Evolutionary conservation across 2,113 vertebrate genomes (phyloP).

Genomic region (Rhinichthys klamathensis): DNA sequence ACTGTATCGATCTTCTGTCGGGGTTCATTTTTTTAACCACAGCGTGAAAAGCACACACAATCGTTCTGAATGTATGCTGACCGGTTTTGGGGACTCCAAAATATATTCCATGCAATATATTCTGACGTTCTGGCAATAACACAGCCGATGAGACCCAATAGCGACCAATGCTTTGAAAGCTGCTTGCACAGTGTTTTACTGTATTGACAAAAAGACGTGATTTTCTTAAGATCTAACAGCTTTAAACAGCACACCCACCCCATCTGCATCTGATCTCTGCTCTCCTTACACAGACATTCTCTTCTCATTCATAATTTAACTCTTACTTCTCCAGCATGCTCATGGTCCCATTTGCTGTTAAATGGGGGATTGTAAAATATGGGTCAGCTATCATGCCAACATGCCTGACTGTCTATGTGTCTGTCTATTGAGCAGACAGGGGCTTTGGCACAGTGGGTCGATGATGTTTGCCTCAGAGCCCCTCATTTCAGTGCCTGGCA

Average conservation of each 20-base stretch:
- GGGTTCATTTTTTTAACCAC: slow-evolving; percentile 15
- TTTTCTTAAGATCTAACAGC: not conserved
- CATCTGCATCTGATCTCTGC: not conserved
- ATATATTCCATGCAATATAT: not conserved
- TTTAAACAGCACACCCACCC: too few species aligned
- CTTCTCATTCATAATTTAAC: slow-evolving; percentile 44
- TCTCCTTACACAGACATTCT: not conserved
- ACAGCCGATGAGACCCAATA: not conserved
- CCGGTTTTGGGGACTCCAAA: not conserved
- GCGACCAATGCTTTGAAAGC: not conserved
- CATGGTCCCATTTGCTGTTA: slow-evolving; percentile 28
- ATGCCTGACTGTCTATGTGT: not conserved
- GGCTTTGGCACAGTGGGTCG: not conserved
- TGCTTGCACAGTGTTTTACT: not conserved
- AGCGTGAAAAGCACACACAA: slow-evolving; percentile 51
- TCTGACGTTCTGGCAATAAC: not conserved
- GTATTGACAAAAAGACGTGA: not conserved
- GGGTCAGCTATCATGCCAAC: slow-evolving; percentile 48
- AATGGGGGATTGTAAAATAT: slow-evolving; percentile 43
- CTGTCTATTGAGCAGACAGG: slow-evolving; percentile 23
- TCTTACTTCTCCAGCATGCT: not conserved
- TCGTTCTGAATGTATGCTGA: slow-evolving; percentile 26
- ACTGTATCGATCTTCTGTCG: slow-evolving; percentile 41
- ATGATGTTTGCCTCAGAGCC: slow-evolving; percentile 20
- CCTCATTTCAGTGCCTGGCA: not conserved